phyloP scores from a whole-genome alignment of 2,797 vertebrate genomes.

The Coreius guichenoti region DNA sequence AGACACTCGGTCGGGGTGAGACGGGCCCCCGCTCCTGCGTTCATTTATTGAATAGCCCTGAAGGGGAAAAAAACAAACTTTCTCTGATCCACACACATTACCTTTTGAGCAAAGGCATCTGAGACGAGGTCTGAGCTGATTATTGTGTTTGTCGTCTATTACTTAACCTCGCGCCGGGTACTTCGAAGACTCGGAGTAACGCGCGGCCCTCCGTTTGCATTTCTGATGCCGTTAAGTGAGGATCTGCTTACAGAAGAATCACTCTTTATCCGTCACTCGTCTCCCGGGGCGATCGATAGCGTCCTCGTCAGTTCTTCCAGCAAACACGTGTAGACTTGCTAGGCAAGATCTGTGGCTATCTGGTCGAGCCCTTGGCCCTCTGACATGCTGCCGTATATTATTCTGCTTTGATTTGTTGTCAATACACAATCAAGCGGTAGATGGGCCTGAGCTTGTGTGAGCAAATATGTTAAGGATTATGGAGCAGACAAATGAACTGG shows the following conservation, averaged over 20 bases:
- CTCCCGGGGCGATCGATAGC: slow-evolving; percentile 73
- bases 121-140: slow-evolving; percentile 79
- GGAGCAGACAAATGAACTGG: slow-evolving; percentile 81
- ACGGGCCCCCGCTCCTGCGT: slow-evolving; percentile 89
- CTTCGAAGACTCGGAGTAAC: not conserved
- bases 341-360: slow-evolving; percentile 43
- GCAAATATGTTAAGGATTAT: slow-evolving; percentile 81
- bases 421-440: slow-evolving; percentile 80
- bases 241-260: slow-evolving; percentile 35
- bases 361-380: slow-evolving; percentile 67
- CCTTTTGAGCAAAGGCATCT: slow-evolving; percentile 90
- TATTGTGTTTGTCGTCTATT: slow-evolving; percentile 92
- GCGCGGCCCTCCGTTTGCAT: slow-evolving; percentile 20
- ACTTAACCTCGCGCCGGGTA: slow-evolving; percentile 78
- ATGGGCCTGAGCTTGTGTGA: slow-evolving; percentile 66
- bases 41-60: slow-evolving; percentile 99
- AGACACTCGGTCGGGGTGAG: slow-evolving; percentile 87
- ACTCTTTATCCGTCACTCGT: slow-evolving; percentile 30
- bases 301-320: slow-evolving; percentile 75
- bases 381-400: slow-evolving; percentile 81
- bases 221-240: slow-evolving; percentile 50
- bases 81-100: slow-evolving; percentile 92
- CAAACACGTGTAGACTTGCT: slow-evolving; percentile 80
- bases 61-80: slow-evolving; percentile 90
- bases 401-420: slow-evolving; percentile 84